phyloP scores from a whole-genome alignment of 2,888 invertebrate species.

The Cantharis rustica region DNA sequence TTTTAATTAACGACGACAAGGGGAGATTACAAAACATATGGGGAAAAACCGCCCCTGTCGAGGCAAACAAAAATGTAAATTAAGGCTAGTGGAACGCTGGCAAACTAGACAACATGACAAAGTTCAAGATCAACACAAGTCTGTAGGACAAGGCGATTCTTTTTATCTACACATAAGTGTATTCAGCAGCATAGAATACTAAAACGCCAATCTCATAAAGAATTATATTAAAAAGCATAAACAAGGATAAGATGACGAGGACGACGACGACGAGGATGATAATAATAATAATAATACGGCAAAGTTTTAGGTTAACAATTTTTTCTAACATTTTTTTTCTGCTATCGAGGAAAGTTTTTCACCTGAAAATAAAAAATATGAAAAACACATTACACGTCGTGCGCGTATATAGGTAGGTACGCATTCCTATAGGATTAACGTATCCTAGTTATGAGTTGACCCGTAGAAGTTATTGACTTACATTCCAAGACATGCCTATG shows the following conservation, averaged over 20 bases:
- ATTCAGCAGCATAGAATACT: background rate
- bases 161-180: background rate
- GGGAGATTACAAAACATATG: background rate
- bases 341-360: background rate
- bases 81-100: background rate
- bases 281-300: background rate
- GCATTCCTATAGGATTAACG: slow-evolving; percentile 2
- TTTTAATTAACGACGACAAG: background rate
- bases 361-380: background rate
- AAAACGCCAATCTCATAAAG: background rate
- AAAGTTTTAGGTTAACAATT: background rate
- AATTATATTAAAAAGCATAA: background rate
- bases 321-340: background rate
- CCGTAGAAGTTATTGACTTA: slow-evolving; percentile 29
- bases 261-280: too few relatives aligned
- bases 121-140: slow-evolving; percentile 10
- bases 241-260: background rate
- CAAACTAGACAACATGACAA: background rate
- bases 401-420: background rate
- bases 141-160: background rate
- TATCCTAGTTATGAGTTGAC: slow-evolving; percentile 16
- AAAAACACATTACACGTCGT: background rate
- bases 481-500: slow-evolving; percentile 24
- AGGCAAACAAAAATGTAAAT: background rate
- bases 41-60: background rate